These are phyloP conservation scores for Tenthredo mesomela DNA, from an alignment of 2,888 invertebrate genomes.

Conservation along the genomic window DNA sequence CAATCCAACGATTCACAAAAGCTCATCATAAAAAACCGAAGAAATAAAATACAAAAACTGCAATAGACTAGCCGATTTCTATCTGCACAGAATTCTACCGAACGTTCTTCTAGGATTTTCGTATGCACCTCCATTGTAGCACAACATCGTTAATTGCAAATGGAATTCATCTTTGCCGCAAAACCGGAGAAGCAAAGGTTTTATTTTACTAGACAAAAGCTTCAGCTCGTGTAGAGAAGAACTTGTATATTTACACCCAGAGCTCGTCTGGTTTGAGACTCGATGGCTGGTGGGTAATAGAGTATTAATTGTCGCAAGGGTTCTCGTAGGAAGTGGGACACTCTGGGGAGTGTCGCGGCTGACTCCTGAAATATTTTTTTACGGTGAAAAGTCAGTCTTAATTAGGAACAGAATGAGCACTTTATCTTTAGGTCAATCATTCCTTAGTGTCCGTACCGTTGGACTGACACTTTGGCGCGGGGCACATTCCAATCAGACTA, in stretches of 20 bases:
- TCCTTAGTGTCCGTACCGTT: conserved; percentile 62
- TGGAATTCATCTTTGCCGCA: neutral
- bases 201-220: neutral
- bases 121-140: neutral
- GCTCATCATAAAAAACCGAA: neutral
- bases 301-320: conserved; percentile 9
- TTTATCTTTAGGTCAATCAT: conserved; percentile 75
- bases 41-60: neutral
- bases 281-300: neutral
- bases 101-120: neutral
- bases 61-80: neutral
- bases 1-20: neutral
- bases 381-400: conserved; percentile 71
- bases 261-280: neutral
- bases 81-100: neutral
- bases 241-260: neutral
- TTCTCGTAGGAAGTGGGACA: conserved; percentile 64
- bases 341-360: conserved; percentile 31
- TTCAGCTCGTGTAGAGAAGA: neutral
- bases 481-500: conserved; percentile 73
- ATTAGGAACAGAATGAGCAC: conserved; percentile 70
- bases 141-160: neutral
- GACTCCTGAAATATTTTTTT: conserved; percentile 58
- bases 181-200: neutral
- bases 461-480: conserved; percentile 69